Base-by-base conservation (phyloP, 2,113 vertebrate genomes). In the Tachysurus vachellii region DNA sequence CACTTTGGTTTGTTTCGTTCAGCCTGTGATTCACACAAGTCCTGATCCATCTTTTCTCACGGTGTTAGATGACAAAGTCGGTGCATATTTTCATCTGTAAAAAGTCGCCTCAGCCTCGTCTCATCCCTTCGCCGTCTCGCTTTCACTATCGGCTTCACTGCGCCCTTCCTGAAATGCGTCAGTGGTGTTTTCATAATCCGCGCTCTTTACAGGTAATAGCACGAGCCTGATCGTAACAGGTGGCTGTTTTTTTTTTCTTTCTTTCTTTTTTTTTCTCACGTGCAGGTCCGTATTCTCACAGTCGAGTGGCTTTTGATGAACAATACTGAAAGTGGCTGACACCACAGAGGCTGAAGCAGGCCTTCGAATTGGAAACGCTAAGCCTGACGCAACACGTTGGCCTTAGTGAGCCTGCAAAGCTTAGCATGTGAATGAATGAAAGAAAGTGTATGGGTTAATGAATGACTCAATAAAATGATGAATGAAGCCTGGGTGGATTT, bases 121-220 rank as follows among this genome's bases (percentile, higher is more conserved):
- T 79, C 76, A 54, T 83, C 76, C 59, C 36, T 31, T 31, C 28
- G 70, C 10, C 73, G 57, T 84, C 89, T 91, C 88, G 85, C 86
- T 88, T 89, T 91, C 82, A 79, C 86, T 88, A 31, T 70, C 75
- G 53, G 85, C 88, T 75, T 89, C 82, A 68, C 68, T 73, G 84
- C 83, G 70, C 87, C 84, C 68, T 88, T 87, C 66, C 84, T 71
- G 87, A 90, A 88, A 88, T 76, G 87, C 26, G 85, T 57, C 31
- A 61, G 57, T 62, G 85, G 66, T 81, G 44, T 86, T 89, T 89
- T 89, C 44, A 84, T 36, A 76, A 84, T 86, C 54, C 59, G 59
- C 85, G 54, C 87, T n/a, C 81, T 90, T 89, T 91, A 89, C 89
- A 91, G 87, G 88, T 89, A 90, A 84, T 66, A 75, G 64, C 59